A percentile compares a stretch with the other conserved stretches of the same genome.
These are phyloP conservation scores for Spondyliosoma cantharus DNA, from an alignment of 2,797 vertebrate genomes.

Conservation along the genomic window DNA sequence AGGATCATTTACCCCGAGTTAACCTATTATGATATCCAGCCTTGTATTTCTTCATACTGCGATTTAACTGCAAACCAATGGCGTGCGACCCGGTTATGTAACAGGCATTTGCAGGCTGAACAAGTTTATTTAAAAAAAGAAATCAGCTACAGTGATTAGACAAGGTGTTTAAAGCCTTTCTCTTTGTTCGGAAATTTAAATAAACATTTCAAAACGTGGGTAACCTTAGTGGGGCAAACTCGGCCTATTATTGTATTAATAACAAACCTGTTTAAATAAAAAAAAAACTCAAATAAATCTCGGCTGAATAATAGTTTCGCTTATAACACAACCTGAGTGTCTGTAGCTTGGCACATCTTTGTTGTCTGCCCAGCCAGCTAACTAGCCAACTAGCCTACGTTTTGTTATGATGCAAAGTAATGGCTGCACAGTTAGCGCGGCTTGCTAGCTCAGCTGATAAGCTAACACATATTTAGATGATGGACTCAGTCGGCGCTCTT, in stretches of 20 bases:
- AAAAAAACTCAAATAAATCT: neutral
- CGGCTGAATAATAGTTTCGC: neutral
- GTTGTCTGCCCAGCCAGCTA: constrained; percentile 71
- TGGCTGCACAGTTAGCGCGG: constrained; percentile 69
- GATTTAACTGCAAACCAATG: constrained; percentile 15
- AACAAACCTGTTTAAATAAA: neutral
- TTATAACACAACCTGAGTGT: constrained; percentile 8
- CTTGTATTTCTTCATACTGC: neutral
- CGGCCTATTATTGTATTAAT: neutral
- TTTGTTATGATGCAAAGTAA: constrained; percentile 81
- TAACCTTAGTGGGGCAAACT: neutral
- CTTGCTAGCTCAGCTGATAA: constrained; percentile 35
- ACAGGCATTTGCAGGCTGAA: constrained; percentile 27
- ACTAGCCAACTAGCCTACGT: constrained; percentile 78
- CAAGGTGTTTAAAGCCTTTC: constrained; percentile 8
- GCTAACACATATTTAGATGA: constrained; percentile 4
- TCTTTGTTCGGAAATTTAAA: constrained; percentile 43
- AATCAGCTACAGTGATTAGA: constrained; percentile 4
- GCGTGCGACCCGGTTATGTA: constrained; percentile 53
- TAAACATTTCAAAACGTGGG: neutral
- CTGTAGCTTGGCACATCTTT: constrained; percentile 66
- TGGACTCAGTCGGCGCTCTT: neutral
- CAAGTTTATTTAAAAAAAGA: constrained; percentile 33
- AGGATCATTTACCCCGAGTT: constrained; percentile 48
- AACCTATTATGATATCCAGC: neutral